phyloP scores from a whole-genome alignment of 2,888 invertebrate species.

The Heliothis peltigera region DNA sequence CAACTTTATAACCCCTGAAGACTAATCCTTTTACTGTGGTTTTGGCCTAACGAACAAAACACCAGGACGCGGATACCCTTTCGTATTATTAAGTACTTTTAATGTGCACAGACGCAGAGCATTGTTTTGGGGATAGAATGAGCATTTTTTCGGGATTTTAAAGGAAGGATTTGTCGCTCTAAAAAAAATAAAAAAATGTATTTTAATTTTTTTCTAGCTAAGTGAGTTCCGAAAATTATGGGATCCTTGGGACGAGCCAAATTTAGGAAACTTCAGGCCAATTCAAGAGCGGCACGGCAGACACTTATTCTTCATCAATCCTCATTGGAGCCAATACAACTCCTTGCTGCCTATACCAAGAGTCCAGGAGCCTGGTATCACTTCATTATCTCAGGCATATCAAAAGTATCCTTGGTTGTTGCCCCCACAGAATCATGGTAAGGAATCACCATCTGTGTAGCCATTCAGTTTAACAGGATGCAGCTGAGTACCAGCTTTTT shows the following conservation, averaged over 20 bases:
- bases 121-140: too few species aligned
- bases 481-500: too few species aligned
- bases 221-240: constrained; percentile 89
- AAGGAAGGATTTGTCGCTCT: not conserved
- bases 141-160: too few species aligned
- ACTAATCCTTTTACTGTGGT: too few species aligned
- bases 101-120: too few species aligned
- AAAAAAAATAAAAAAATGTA: not conserved
- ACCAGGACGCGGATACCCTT: too few species aligned
- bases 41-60: too few species aligned
- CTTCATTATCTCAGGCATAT: constrained; percentile 78
- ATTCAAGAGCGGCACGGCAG: constrained; percentile 82
- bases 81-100: too few species aligned
- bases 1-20: too few species aligned
- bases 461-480: too few species aligned
- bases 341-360: constrained; percentile 85
- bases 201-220: constrained; percentile 76
- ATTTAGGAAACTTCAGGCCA: constrained; percentile 87
- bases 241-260: constrained; percentile 86
- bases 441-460: not conserved
- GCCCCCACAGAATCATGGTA: constrained; percentile 53
- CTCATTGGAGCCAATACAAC: constrained; percentile 86
- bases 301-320: constrained; percentile 88
- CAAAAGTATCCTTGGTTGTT: constrained; percentile 48
- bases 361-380: constrained; percentile 77